Conservation (phyloP, 64 coral and sea anemone genomes). For the Porites lutea region DNA sequence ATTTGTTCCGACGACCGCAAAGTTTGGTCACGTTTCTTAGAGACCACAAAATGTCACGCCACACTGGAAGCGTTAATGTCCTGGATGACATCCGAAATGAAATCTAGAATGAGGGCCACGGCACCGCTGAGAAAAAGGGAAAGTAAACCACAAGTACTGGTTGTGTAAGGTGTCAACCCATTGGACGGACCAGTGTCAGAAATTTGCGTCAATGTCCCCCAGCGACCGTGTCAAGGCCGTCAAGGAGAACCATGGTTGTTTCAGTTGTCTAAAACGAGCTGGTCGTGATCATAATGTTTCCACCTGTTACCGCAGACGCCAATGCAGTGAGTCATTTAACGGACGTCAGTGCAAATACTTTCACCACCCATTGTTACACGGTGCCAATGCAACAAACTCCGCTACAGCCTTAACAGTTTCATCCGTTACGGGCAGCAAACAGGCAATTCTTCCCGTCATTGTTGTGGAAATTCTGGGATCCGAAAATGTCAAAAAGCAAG, state of each 20-base stretch:
- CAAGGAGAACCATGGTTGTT: slow-evolving; percentile 76
- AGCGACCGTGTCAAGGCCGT: slow-evolving; percentile 8
- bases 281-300: slow-evolving; percentile 57
- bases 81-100: slow-evolving; percentile 56
- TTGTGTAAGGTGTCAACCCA: background rate
- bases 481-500: slow-evolving; percentile 52
- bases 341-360: slow-evolving; percentile 42
- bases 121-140: slow-evolving; percentile 41
- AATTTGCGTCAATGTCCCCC: too few species aligned
- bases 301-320: slow-evolving; percentile 55
- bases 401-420: slow-evolving; percentile 13
- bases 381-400: background rate
- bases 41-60: slow-evolving; percentile 24
- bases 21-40: slow-evolving; percentile 2
- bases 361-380: slow-evolving; percentile 67
- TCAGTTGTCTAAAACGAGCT: slow-evolving; percentile 68
- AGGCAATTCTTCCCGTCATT: slow-evolving; percentile 44
- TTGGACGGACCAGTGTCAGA: too few species aligned
- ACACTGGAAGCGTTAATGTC: slow-evolving; percentile 40
- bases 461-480: slow-evolving; percentile 19
- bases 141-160: slow-evolving; percentile 49
- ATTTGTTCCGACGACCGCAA: background rate
- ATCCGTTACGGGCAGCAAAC: slow-evolving; percentile 12
- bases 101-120: slow-evolving; percentile 71
- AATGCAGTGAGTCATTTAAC: slow-evolving; percentile 33